Evolutionary conservation across 30 jellyfish, hydroid and myxozoan genomes (phyloP).

Genomic region (Hydractinia echinata): DNA sequence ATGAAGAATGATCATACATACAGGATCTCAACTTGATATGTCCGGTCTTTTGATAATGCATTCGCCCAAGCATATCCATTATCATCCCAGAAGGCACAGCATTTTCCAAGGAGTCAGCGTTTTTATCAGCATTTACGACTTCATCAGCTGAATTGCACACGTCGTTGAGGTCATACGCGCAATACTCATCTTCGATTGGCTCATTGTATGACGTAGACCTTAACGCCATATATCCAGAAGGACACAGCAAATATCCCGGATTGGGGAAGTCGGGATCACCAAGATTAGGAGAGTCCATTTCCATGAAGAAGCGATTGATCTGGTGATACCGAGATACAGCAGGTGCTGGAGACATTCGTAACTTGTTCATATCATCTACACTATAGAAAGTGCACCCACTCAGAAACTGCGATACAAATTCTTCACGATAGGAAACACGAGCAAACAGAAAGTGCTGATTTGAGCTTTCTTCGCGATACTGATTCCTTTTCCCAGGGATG

Average conservation of each 20-base stretch:
- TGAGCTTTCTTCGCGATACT: too few relatives aligned
- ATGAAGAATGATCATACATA: conserved; percentile 3
- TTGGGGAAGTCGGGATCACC: conserved; percentile 34
- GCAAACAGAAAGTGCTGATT: too few relatives aligned
- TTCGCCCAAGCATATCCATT: neutral
- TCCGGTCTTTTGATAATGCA: conserved; percentile 11
- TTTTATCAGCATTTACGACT: neutral
- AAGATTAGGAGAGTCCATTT: conserved; percentile 19
- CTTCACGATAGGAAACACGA: too few relatives aligned
- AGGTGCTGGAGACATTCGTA: conserved; percentile 41
- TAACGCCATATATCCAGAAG: conserved; percentile 32
- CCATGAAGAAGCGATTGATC: conserved; percentile 8
- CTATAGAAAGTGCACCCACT: too few relatives aligned
- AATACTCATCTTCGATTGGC: conserved; percentile 19
- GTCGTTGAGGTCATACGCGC: conserved; percentile 28
- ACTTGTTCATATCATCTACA: conserved; percentile 41
- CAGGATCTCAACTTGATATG: conserved; percentile 9
- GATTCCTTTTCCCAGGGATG: too few relatives aligned
- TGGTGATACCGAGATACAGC: conserved; percentile 47
- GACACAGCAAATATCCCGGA: conserved; percentile 33
- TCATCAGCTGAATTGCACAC: neutral
- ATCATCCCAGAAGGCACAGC: neutral
- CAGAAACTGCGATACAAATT: too few relatives aligned
- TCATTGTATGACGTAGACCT: neutral
- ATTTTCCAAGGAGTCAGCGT: neutral